phyloP scores from a whole-genome alignment of 2,888 invertebrate species.

The Axea sp. region DNA sequence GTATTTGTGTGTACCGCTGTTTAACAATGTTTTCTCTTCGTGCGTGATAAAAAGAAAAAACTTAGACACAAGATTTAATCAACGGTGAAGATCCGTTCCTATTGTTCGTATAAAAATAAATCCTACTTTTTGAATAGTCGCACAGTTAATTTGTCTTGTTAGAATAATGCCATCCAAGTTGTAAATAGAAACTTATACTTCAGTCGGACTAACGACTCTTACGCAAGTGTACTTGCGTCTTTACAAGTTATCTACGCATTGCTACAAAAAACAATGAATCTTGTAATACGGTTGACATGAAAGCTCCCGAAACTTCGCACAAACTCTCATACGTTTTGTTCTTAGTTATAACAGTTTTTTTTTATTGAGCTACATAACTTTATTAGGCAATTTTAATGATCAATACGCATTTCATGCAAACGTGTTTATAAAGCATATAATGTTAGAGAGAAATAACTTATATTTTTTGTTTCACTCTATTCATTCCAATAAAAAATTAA shows the following conservation, averaged over 20 bases:
- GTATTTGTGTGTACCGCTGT: not conserved
- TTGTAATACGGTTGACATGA: conserved; percentile 39
- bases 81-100: conserved; percentile 25
- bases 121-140: conserved; percentile 36
- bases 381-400: no score
- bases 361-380: no score
- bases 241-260: conserved; percentile 43
- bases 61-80: conserved; percentile 36
- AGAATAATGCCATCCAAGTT: conserved; percentile 31
- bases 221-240: conserved; percentile 50
- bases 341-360: no score
- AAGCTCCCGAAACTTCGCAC: conserved; percentile 17
- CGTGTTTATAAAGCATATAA: no score
- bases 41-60: conserved; percentile 10
- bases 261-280: conserved; percentile 46
- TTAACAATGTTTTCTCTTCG: conserved; percentile 5
- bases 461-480: no score
- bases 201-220: conserved; percentile 44
- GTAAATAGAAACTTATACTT: conserved; percentile 30
- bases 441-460: no score
- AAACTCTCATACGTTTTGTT: not conserved
- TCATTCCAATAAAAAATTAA: no score
- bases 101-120: conserved; percentile 41
- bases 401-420: no score
- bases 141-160: conserved; percentile 52